A percentile compares a stretch with the other conserved stretches of the same genome.
Conservation (phyloP, 2,797 vertebrate genomes). For the Tokudaia tokunoshimensis region DNA sequence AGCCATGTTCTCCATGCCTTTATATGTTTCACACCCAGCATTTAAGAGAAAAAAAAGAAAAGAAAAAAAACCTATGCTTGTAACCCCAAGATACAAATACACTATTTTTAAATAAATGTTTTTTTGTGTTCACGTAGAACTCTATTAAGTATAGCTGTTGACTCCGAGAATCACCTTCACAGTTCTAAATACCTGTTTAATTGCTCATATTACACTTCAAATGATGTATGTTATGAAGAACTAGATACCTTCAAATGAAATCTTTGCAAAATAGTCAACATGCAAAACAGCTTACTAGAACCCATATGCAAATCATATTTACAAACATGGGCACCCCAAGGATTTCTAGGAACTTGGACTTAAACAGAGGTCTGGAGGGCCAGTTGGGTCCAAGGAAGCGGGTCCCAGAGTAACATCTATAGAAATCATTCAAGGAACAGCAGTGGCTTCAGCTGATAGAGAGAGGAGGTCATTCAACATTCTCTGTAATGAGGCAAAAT, state of each 20-base stretch:
- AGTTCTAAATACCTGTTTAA: conserved; percentile 23
- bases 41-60: background rate
- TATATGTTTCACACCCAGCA: background rate
- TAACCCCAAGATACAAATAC: background rate
- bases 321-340: background rate
- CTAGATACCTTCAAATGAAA: conserved; percentile 36
- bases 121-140: conserved; percentile 13
- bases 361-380: background rate
- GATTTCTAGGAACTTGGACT: background rate
- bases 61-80: background rate
- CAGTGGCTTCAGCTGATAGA: conserved; percentile 3
- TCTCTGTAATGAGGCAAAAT: conserved; percentile 55
- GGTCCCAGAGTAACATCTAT: background rate
- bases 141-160: background rate
- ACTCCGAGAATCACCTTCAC: background rate
- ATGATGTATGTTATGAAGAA: conserved; percentile 24
- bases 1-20: background rate
- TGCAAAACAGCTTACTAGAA: conserved; percentile 7
- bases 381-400: background rate
- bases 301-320: conserved; percentile 10
- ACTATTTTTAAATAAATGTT: conserved; percentile 18
- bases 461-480: conserved; percentile 45
- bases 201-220: conserved; percentile 14
- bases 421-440: background rate
- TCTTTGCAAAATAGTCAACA: background rate